Base-by-base conservation (phyloP, 2,888 invertebrate genomes). In the Anoplius nigerrimus region DNA sequence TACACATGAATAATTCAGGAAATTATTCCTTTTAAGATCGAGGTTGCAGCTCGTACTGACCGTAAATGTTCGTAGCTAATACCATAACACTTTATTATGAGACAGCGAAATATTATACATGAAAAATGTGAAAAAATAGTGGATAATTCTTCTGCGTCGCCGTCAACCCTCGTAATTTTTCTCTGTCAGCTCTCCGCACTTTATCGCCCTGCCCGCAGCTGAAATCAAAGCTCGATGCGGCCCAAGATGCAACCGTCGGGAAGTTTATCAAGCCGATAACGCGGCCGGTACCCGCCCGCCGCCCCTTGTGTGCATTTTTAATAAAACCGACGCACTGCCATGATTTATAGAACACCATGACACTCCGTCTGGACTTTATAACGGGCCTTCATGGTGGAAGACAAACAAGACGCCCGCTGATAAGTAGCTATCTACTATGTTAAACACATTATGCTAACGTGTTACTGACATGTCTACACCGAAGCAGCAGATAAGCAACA, bases 391-490 rank as follows among this genome's bases (percentile, higher is more conserved):
- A 87, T 85, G 86, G 83, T 80, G 80, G 79, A 79, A 82, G 77
- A 67, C 82, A 87, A 87, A 87, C 87, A 86, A 78, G 80, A 80
- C 69, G 69, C 75, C 77, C 76, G 76, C 84, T 86, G 88, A 88
- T 88, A 88, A 88, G 86, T 87, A 87, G 86, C 88, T 88, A 87
- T 87, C 87, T 78, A 70, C 80, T 76, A 84, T 83, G 83, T 86
- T 86, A 83, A 86, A 85, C 86, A 86, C 78, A 83, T 86, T 86
- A 84, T 85, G 81, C 83, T 82, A 84, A 83, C 82, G 80, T 68
- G 79, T 78, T 83, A 82, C 85, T 81, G 84, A 84, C 84, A 82
- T 83, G 84, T 83, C 82, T 82, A 80, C 82, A 82, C 80, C 80
- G 78, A 81, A 79, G 79, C 72, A 67, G 34, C 77, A 82, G 86